Conservation (phyloP, 2,113 vertebrate genomes). For the Xenus cinereus region DNA sequence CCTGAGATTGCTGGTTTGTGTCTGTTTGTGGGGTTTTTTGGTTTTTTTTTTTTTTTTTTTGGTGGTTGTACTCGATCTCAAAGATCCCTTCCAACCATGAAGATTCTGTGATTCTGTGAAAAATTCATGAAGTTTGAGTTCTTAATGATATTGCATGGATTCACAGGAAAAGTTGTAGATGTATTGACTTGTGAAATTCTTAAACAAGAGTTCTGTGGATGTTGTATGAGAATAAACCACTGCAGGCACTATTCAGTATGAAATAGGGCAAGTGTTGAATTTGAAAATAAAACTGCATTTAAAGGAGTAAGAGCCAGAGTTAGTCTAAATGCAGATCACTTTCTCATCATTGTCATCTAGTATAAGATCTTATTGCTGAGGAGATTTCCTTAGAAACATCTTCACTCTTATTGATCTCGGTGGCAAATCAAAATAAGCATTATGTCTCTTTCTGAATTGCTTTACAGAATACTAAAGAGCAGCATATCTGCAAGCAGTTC, state of each 20-base stretch:
- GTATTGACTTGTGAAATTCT: background rate
- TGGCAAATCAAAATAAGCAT: background rate
- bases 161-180: background rate
- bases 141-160: background rate
- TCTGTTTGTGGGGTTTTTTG: too few species aligned
- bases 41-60: too few species aligned
- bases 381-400: background rate
- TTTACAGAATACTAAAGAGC: background rate
- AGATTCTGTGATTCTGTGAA: background rate
- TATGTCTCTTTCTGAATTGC: background rate
- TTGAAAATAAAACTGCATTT: background rate
- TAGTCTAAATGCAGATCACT: background rate
- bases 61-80: too few species aligned
- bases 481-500: background rate
- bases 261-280: background rate
- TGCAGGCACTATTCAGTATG: background rate
- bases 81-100: too few species aligned
- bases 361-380: background rate
- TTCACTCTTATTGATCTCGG: background rate
- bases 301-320: background rate
- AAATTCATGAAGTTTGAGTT: background rate
- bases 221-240: background rate
- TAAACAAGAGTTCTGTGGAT: background rate
- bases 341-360: background rate
- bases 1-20: too few species aligned